Evolutionary conservation across 2,888 invertebrate genomes (phyloP).

Genomic region (Erebia aethiops): DNA sequence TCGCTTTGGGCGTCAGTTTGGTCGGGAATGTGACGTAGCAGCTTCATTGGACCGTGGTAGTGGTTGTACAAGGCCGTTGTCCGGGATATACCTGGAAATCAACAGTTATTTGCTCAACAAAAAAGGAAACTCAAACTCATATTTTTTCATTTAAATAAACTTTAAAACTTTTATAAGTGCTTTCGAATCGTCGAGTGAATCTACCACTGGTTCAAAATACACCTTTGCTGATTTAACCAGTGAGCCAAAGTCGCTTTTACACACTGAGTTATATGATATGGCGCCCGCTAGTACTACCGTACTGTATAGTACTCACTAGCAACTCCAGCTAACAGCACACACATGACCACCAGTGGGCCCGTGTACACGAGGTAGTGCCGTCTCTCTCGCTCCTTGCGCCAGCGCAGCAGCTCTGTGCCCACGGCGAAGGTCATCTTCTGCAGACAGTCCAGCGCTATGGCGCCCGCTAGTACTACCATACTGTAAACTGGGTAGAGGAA

Average conservation of each 20-base stretch:
- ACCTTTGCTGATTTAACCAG: too few relatives aligned
- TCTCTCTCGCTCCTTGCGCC: slow-evolving; percentile 60
- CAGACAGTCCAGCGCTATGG: slow-evolving; percentile 89
- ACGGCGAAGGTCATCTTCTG: slow-evolving; percentile 86
- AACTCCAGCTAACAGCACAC: slow-evolving; percentile 82
- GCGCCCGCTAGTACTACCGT: slow-evolving; percentile 90
- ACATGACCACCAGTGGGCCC: slow-evolving; percentile 86
- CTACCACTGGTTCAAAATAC: too few relatives aligned
- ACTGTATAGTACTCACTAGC: slow-evolving; percentile 61
- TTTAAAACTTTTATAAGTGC: too few relatives aligned
- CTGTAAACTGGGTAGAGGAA: slow-evolving; percentile 98
- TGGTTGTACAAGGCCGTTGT: slow-evolving; percentile 85
- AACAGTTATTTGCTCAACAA: slow-evolving; percentile 9
- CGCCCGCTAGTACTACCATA: slow-evolving; percentile 91
- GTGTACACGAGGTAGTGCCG: slow-evolving; percentile 90
- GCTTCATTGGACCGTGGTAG: slow-evolving; percentile 95
- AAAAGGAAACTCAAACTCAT: too few relatives aligned
- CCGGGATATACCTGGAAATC: slow-evolving; percentile 84
- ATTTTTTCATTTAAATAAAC: too few relatives aligned
- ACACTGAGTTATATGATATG: slow-evolving; percentile 89
- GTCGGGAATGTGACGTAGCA: slow-evolving; percentile 82
- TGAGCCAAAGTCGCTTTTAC: too few relatives aligned
- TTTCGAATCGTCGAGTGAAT: too few relatives aligned
- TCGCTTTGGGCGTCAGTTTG: neutral
- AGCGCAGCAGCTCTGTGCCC: slow-evolving; percentile 59